Evolutionary conservation across 1,140 invertebrate species (phyloP), one percentile per base, ranked within the genome.

Genomic region (Drosophila lini): DNA sequence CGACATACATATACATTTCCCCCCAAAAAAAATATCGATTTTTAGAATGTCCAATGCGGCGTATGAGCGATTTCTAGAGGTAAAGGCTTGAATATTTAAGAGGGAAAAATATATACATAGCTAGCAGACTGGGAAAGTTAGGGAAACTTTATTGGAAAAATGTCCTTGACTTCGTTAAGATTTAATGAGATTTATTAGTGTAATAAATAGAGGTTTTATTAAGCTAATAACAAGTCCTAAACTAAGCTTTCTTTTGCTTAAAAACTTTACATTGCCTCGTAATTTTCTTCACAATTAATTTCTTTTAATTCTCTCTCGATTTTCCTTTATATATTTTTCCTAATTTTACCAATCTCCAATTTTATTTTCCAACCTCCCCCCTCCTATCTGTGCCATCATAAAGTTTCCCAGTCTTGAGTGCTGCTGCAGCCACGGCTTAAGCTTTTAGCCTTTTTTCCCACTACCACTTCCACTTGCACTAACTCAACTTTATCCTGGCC

Each of bases 21-120:
- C 44, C 16, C 40, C 36, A 52, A 75, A 80, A 81, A 81, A 56
- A 48, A 70, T 71, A 71, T 83, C 58, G 71, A 83, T 73, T 73
- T 68, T 53, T 48, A 53, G 61, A 41, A 34, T n/a, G 53, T 9
- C 69, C 47, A 62, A 78, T 57, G 16, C 11, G 53, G 50, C 58
- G 82, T 78, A 71, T 79, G 61, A 75, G 71, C 58, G 64, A 78
- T 68, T 36, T 64, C 5, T 15, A 25, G 19, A 36, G 16, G 28
- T 60, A 25, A 40, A 40, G 28, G 59, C 16, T 60, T 60, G 16
- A 41, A 41, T 60, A 41, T 63, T 63, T n/a, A 60, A 63, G 6
- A 1, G 38, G 1, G 42, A 16, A 22, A 36, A 34, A 22, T 52
- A 5, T 55, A 22, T 22, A 15, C 10, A 19, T 19, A 55, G 32